Evolutionary conservation across 2,113 vertebrate species (phyloP), one percentile per base, ranked within the genome.

Genomic region (Cettia cetti): DNA sequence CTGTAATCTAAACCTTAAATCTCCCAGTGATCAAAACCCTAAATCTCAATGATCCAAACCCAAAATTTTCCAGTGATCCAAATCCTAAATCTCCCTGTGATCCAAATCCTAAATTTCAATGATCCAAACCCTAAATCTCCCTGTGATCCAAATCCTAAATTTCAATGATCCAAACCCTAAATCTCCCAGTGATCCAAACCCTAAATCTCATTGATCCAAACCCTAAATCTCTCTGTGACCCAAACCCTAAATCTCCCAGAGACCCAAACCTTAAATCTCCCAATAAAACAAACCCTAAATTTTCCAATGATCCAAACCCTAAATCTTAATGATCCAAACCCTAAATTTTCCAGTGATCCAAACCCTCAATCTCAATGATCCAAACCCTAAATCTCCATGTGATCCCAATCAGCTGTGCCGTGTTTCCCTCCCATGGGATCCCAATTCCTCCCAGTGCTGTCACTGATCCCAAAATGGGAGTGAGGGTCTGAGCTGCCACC

Each of bases 11-110:
- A 42, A 26, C 6, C 6, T 3, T 12, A 26, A 49, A 22, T 23
- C 1, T 33, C 6, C 6, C 40, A 44, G 2, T 11, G 8, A 71
- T 26, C 22, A 8, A 54, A 71, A 33, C 16, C 2, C 1, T 14
- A 30, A 75, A 59, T 10, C 2, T 37, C 9, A 30, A 1, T 6
- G 14, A 45, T 21, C 19, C 6, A 35, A 45, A 30, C 4, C 13
- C 1, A 13, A 13, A 59, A 37, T 22, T 0, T 24, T 2, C 4
- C 21, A 24, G 0, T 5, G 14, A 21, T 35, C 7, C 76, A 78
- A 78, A 64, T 14, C 37, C 1, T 3, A 26, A 74, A 22, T 28
- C 3, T 56, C 5, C 4, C 31, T 7, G 4, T 2, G 5, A 56
- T 28, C 31, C 10, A 56, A 56, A 22, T 3, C 8, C 3, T 22